These are phyloP conservation scores for Cryptophagus acutangulus DNA, from an alignment of 2,888 invertebrate species.

Conservation along the genomic window DNA sequence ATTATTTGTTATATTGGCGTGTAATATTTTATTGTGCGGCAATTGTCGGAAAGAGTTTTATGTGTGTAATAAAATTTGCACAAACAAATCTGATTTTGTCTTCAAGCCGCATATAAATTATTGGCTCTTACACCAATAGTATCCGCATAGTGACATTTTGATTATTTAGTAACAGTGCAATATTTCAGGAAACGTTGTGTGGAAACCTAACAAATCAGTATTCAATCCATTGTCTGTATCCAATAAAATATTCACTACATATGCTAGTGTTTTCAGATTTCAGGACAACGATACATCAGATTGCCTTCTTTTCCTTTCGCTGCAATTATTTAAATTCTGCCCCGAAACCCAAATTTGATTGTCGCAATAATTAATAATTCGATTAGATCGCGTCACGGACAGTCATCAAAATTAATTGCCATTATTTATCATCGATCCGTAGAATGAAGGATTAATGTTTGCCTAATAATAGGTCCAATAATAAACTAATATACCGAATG, in stretches of 20 bases:
- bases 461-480: too few species aligned
- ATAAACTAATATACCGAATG: too few species aligned
- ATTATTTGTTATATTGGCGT: too few species aligned
- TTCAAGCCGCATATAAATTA: constrained; percentile 3
- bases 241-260: constrained; percentile 22
- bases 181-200: too few species aligned
- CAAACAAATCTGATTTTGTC: constrained; percentile 8
- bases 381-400: too few species aligned
- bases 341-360: too few species aligned
- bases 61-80: constrained; percentile 7
- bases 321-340: too few species aligned
- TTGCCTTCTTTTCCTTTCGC: too few species aligned
- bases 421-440: background rate
- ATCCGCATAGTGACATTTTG: constrained; percentile 9
- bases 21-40: constrained; percentile 1
- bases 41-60: constrained; percentile 4
- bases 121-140: background rate
- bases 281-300: constrained; percentile 1
- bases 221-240: constrained; percentile 18
- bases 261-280: constrained; percentile 8
- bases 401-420: too few species aligned
- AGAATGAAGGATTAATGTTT: too few species aligned
- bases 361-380: too few species aligned
- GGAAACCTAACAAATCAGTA: constrained; percentile 22
- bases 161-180: constrained; percentile 18